These are phyloP conservation scores for Trisateles emortualis DNA, from an alignment of 2,888 invertebrate genomes.

Conservation along the genomic window DNA sequence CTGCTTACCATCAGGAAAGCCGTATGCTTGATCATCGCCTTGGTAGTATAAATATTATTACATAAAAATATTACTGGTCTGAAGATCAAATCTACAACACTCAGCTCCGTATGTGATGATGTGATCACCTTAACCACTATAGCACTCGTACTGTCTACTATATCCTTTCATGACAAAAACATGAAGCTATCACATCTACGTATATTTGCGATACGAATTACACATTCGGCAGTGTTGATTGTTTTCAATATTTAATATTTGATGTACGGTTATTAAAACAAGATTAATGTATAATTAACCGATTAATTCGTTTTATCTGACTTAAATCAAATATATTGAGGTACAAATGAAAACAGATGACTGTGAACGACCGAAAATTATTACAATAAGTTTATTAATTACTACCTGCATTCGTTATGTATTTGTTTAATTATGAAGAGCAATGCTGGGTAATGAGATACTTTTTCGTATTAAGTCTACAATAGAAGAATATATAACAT, in stretches of 20 bases:
- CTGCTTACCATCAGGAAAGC: too few relatives aligned
- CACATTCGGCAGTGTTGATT: conserved; percentile 2
- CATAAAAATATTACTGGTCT: too few relatives aligned
- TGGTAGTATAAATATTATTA: too few relatives aligned
- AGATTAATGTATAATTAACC: conserved; percentile 10
- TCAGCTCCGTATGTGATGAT: too few relatives aligned
- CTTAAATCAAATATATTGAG: conserved; percentile 2
- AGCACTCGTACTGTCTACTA: too few relatives aligned
- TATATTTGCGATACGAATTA: conserved; percentile 3
- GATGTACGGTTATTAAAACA: conserved; percentile 7
- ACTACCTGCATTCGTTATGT: not conserved
- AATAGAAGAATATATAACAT: too few relatives aligned
- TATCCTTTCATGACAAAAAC: too few relatives aligned
- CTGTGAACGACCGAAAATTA: not conserved
- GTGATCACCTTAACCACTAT: too few relatives aligned
- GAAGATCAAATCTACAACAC: too few relatives aligned
- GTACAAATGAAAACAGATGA: not conserved
- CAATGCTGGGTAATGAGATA: not conserved
- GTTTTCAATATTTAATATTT: conserved; percentile 3
- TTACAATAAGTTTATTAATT: conserved; percentile 9
- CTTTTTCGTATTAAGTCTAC: not conserved
- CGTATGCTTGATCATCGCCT: too few relatives aligned
- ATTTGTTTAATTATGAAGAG: not conserved
- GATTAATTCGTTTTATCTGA: conserved; percentile 1
- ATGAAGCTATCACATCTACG: not conserved